Percentiles rank a stretch among this genome's conserved stretches.
Conservation (phyloP, 2,888 invertebrate species). For the Xanthia icteritia region DNA sequence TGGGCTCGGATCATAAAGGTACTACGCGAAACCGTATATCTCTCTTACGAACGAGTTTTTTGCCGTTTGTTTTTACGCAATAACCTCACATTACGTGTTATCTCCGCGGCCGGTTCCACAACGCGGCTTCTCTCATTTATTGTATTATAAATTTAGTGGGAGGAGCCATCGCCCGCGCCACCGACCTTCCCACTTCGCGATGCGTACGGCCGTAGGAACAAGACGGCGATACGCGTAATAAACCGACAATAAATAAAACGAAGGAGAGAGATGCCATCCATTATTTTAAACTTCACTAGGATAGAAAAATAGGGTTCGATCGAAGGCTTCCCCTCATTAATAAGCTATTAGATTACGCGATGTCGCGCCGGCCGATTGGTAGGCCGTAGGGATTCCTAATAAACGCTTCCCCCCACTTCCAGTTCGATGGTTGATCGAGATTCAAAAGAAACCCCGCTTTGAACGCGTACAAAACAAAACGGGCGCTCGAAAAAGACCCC, state of each 20-base stretch:
- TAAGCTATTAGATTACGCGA: conserved; percentile 90
- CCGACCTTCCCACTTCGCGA: conserved; percentile 86
- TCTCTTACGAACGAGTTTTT: conserved; percentile 82
- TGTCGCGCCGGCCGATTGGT: conserved; percentile 88
- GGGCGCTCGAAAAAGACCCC: conserved; percentile 88
- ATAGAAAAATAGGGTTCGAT: conserved; percentile 88
- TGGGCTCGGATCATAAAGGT: conserved; percentile 83
- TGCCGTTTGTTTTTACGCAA: conserved; percentile 88
- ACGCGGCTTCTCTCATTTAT: conserved; percentile 86
- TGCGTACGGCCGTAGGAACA: conserved; percentile 78
- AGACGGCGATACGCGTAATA: conserved; percentile 83
- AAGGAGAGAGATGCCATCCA: conserved; percentile 79
- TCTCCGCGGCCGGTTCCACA: conserved; percentile 84
- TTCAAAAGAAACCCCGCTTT: conserved; percentile 90
- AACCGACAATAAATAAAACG: conserved; percentile 79
- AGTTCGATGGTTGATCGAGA: conserved; percentile 89
- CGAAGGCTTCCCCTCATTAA: conserved; percentile 89
- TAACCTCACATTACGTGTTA: conserved; percentile 87
- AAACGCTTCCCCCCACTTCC: conserved; percentile 89
- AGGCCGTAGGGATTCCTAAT: conserved; percentile 89
- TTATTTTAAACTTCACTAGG: conserved; percentile 87
- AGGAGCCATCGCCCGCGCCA: conserved; percentile 82
- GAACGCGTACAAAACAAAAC: conserved; percentile 88
- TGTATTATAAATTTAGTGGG: conserved; percentile 89
- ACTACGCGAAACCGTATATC: conserved; percentile 83